These are phyloP conservation scores for Ceratoteleas bidentatus DNA, from an alignment of 1,140 invertebrate genomes.

Conservation along the genomic window DNA sequence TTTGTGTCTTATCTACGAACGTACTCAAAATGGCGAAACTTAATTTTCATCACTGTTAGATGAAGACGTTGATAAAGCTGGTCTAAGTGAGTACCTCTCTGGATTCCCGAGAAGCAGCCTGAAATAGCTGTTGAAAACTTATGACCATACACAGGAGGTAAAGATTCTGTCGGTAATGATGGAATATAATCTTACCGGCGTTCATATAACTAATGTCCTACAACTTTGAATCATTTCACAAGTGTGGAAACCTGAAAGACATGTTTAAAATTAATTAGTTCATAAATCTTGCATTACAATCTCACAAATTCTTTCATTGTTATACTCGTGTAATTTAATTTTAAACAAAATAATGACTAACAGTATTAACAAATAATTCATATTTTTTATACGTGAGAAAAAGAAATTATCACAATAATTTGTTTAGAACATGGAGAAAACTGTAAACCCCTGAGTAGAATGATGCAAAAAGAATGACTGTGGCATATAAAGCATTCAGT, in stretches of 20 bases:
- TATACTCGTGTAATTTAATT: too few relatives aligned
- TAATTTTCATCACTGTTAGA: slow-evolving; percentile 35
- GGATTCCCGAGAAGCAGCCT: slow-evolving; percentile 11
- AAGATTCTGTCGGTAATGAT: slow-evolving; percentile 38
- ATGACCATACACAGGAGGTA: slow-evolving; percentile 23
- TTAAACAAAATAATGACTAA: too few relatives aligned
- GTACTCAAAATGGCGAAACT: slow-evolving; percentile 20
- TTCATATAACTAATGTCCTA: slow-evolving; percentile 10
- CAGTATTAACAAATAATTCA: too few relatives aligned
- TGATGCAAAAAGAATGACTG: too few relatives aligned
- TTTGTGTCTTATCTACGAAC: slow-evolving; percentile 17
- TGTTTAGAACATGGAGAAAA: too few relatives aligned
- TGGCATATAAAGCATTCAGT: too few relatives aligned
- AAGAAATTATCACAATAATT: too few relatives aligned
- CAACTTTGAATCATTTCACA: neutral
- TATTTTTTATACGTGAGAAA: too few relatives aligned
- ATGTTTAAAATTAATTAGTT: neutral
- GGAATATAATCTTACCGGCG: slow-evolving; percentile 32
- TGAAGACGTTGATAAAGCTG: slow-evolving; percentile 38
- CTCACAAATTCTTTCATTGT: too few relatives aligned
- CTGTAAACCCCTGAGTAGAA: too few relatives aligned
- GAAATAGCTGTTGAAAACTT: slow-evolving; percentile 13
- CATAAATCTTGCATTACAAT: neutral
- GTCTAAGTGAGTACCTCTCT: neutral
- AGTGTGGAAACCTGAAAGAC: neutral